A percentile compares a stretch with the other conserved stretches of the same genome.
Conservation (phyloP, 2,888 invertebrate genomes). For the Clistopyga incitator region DNA sequence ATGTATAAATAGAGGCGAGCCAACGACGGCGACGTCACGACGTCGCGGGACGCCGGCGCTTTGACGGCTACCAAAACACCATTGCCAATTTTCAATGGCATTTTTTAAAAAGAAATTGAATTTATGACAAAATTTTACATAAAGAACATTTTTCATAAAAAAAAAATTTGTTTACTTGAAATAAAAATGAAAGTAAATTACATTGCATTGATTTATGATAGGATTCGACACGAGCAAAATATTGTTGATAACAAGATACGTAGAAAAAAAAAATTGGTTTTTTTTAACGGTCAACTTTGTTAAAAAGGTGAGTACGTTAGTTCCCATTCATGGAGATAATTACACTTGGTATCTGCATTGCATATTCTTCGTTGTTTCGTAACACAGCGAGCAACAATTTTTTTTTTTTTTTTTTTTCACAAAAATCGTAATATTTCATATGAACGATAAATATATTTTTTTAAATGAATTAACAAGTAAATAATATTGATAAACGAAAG, state of each 20-base stretch:
- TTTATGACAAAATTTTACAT: too few species aligned
- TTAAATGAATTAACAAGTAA: not conserved
- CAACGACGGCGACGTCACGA: conserved; percentile 6
- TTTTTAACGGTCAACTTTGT: too few species aligned
- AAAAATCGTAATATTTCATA: not conserved
- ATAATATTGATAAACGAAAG: too few species aligned
- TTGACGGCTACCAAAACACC: not conserved
- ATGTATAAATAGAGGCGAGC: conserved; percentile 60
- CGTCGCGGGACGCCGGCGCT: conserved; percentile 50
- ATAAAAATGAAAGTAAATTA: not conserved
- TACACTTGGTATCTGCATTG: not conserved
- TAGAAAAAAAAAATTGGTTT: too few species aligned
- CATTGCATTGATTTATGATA: too few species aligned
- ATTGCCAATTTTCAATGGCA: not conserved
- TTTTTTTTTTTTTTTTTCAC: not conserved
- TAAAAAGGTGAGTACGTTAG: too few species aligned
- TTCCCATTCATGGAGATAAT: not conserved
- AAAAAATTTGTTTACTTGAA: not conserved
- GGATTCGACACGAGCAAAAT: not conserved
- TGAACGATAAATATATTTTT: not conserved
- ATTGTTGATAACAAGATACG: too few species aligned
- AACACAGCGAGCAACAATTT: not conserved
- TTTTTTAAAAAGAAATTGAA: not conserved
- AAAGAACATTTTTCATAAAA: too few species aligned
- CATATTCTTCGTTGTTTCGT: conserved; percentile 17